Evolutionary conservation across 2,113 vertebrate species (phyloP), one percentile per base, ranked within the genome.

Genomic region (Danio rerio): DNA sequence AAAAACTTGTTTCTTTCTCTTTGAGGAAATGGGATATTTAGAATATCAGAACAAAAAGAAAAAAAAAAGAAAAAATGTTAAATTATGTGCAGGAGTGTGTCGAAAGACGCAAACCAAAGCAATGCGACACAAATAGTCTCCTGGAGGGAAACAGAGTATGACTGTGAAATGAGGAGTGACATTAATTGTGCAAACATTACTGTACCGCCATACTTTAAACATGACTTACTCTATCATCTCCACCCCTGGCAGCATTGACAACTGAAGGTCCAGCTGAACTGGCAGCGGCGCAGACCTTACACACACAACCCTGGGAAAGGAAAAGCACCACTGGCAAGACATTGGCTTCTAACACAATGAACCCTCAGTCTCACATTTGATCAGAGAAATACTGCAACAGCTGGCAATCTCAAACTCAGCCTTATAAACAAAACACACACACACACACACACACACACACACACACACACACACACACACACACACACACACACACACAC

Each of bases 341-440:
- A 55, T 55, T 18, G 62, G 16, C 21, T 79, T 79, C 62, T 55
- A 61, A 63, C 59, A 78, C 76, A 79, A 66, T 79, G 76, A 55
- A 79, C 21, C 20, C 45, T 79, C 50, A 43, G 61, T 79, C 76
- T 79, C 6, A 6, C 76, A 79, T 66, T 66, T 65, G 62, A 66
- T 79, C 61, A 66, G 62, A 66, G 62, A 79, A 79, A 79, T 79
- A 65, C 31, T 53, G 76, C 76, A 79, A 79, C 76, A 79, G 76
- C 76, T 79, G 76, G 76, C 61, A 78, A 78, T 78, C 61, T 78
- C 21, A 65, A 79, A 79, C 49, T 79, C 21, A 79, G 47, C 15
- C 62, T 63, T 42, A 42, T n/a, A 71, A 7, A 71, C 43, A 81
- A 55, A 71, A 6, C 66, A 31, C 31, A 31, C 3, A 3, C 31